These are phyloP conservation scores for Neria commutata DNA, from an alignment of 2,888 invertebrate genomes.

Conservation along the genomic window DNA sequence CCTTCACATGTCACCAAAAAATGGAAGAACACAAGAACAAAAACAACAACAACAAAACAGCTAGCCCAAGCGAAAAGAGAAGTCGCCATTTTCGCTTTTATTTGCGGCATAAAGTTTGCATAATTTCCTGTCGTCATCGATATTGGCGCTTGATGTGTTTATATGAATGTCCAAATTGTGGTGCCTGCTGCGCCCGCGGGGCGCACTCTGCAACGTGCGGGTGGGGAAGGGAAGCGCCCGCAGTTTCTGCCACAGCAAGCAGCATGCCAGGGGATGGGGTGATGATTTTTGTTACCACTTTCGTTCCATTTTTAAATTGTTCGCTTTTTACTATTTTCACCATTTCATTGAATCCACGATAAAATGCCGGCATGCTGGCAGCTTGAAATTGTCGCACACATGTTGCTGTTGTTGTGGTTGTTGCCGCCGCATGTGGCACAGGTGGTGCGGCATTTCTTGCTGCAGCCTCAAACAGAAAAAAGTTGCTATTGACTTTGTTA, in stretches of 20 bases:
- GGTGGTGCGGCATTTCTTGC: not conserved
- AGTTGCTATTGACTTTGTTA: constrained; percentile 15
- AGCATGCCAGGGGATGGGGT: too few species aligned
- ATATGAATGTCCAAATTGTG: constrained; percentile 34
- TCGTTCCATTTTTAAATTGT: constrained; percentile 23
- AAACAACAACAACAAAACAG: constrained; percentile 18
- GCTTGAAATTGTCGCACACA: constrained; percentile 27
- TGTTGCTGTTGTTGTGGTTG: too few species aligned
- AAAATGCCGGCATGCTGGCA: constrained; percentile 43
- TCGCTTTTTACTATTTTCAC: constrained; percentile 3
- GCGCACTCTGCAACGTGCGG: constrained; percentile 9
- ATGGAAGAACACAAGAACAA: constrained; percentile 24
- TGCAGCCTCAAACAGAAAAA: not conserved
- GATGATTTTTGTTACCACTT: constrained; percentile 46
- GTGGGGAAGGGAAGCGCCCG: constrained; percentile 38
- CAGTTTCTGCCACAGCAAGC: constrained; percentile 35
- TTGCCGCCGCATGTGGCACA: constrained; percentile 6
- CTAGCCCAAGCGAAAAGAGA: constrained; percentile 24
- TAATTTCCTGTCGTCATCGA: constrained; percentile 60
- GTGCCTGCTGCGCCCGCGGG: not conserved
- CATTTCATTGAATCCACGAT: not conserved
- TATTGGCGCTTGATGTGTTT: constrained; percentile 43
- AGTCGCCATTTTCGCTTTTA: constrained; percentile 11
- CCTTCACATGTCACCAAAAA: constrained; percentile 35
- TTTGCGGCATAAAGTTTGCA: constrained; percentile 54